A percentile compares a stretch with the other conserved stretches of the same genome.
phyloP scores from a whole-genome alignment of 2,797 vertebrate genomes.

The Ibycter americanus region DNA sequence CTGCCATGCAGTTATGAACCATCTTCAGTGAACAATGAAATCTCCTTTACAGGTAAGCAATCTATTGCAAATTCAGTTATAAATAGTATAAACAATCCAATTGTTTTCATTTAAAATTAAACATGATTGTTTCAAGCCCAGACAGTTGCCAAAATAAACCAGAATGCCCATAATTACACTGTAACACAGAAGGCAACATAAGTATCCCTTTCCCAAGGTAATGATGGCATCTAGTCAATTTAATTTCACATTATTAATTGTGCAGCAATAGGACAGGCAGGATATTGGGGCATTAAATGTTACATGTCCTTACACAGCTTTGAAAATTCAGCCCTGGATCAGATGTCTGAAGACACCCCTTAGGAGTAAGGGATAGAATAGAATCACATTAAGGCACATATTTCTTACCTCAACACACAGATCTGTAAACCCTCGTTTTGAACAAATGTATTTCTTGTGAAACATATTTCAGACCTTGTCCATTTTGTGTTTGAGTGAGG shows the following conservation, averaged over 20 bases:
- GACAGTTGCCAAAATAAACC: background rate
- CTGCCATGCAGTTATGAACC: background rate
- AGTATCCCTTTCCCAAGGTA: background rate
- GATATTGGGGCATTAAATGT: background rate
- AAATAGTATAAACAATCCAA: background rate
- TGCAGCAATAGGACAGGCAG: background rate
- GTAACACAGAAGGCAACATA: background rate
- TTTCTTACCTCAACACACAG: background rate
- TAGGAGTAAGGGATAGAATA: background rate
- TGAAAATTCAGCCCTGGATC: background rate
- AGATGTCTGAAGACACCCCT: background rate
- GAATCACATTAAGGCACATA: rapidly evolving
- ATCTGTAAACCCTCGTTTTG: background rate
- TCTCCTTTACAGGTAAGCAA: background rate
- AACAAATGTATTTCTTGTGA: background rate
- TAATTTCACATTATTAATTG: background rate
- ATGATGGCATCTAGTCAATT: background rate
- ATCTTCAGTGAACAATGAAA: background rate
- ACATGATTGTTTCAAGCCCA: background rate
- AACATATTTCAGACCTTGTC: background rate
- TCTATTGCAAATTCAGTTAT: background rate
- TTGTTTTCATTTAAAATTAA: background rate
- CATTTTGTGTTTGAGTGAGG: background rate
- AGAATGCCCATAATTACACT: background rate
- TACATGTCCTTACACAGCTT: background rate